Conservation (phyloP, 2,888 invertebrate genomes). For the Anarsia innoxiella region DNA sequence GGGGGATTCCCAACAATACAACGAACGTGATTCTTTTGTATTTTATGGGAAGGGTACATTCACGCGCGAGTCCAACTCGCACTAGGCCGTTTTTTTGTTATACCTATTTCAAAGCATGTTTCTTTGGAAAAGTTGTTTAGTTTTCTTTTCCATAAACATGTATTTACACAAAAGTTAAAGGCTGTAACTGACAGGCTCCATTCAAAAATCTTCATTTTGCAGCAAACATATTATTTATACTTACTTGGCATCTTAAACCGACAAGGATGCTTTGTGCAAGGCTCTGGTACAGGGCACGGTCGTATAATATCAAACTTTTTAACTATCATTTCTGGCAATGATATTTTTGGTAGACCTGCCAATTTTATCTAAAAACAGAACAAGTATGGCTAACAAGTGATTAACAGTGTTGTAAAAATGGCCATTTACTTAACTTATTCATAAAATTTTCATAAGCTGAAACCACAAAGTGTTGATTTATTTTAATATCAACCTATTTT, state of each 20-base stretch:
- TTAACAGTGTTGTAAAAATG: not conserved
- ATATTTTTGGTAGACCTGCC: conserved; percentile 35
- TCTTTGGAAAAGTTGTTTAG: too few species aligned
- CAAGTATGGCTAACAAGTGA: not conserved
- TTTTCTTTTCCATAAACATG: too few species aligned
- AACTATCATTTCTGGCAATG: conserved; percentile 27
- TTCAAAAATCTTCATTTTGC: not conserved
- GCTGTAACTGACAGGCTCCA: not conserved
- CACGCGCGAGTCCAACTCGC: not conserved
- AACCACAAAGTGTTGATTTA: too few species aligned
- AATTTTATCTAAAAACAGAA: conserved; percentile 34
- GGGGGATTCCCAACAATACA: too few species aligned
- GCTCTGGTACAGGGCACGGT: conserved; percentile 35
- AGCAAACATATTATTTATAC: conserved; percentile 11
- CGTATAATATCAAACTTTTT: conserved; percentile 29
- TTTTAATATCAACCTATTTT: too few species aligned
- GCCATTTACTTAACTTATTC: not conserved
- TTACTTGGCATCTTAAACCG: conserved; percentile 54
- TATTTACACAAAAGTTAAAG: too few species aligned
- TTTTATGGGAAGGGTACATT: too few species aligned
- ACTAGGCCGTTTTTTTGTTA: not conserved
- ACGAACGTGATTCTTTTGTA: too few species aligned
- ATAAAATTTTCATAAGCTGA: not conserved
- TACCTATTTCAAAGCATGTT: too few species aligned
- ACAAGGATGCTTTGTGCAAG: conserved; percentile 53